Percentiles rank a stretch among this genome's conserved stretches.
Conservation (phyloP, 2,113 vertebrate species). For the Phalacrocorax aristotelis region DNA sequence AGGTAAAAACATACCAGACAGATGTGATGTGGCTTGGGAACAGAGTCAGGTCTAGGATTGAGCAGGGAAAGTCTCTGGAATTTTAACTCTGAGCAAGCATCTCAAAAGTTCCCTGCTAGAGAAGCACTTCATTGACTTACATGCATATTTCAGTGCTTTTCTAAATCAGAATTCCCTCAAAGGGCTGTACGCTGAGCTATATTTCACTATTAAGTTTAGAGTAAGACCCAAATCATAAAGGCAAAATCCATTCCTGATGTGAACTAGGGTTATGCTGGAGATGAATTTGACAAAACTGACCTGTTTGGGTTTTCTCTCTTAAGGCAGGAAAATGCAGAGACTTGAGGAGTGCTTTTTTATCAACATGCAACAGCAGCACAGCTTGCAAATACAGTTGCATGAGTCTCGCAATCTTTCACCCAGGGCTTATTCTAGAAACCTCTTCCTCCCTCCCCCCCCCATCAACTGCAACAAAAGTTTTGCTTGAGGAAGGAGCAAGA, state of each 20-base stretch:
- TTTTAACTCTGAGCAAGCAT: neutral
- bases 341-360: neutral
- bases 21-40: neutral
- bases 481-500: conserved; percentile 30
- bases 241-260: neutral
- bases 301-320: neutral
- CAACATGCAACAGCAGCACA: neutral
- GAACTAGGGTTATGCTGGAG: neutral
- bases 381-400: neutral
- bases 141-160: conserved; percentile 38
- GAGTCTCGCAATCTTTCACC: neutral
- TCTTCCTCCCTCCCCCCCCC: conserved; percentile 24
- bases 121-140: neutral
- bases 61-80: neutral
- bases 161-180: conserved; percentile 41
- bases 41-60: neutral
- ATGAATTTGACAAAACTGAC: conserved; percentile 8
- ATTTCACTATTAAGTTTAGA: neutral
- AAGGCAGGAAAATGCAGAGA: neutral
- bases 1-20: neutral
- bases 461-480: conserved; percentile 10
- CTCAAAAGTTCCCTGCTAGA: neutral
- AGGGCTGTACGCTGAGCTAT: neutral
- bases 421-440: conserved; percentile 32
- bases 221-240: neutral